Percentiles rank a stretch among this genome's conserved stretches.
Conservation (phyloP, 1,140 invertebrate species). For the Diachasmimorpha longicaudata region DNA sequence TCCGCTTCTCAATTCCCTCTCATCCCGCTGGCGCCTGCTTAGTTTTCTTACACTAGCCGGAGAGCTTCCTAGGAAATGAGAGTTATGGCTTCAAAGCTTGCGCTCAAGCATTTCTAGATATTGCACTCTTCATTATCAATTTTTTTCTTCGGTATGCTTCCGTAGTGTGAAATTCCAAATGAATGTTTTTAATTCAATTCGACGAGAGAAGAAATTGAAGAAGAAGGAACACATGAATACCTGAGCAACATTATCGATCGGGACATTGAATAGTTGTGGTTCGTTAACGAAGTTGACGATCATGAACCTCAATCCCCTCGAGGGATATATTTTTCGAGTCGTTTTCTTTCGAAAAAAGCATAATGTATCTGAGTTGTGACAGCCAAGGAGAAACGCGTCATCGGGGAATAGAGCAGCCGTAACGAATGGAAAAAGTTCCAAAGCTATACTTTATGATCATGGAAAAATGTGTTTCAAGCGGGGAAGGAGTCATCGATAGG, state of each 20-base stretch:
- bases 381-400: background rate
- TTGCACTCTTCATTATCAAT: background rate
- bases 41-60: conserved; percentile 1
- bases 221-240: no score
- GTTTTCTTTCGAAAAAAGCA: background rate
- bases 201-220: no score
- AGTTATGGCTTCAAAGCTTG: background rate
- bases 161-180: no score
- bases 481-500: background rate
- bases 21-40: background rate
- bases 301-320: background rate
- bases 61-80: background rate
- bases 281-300: background rate
- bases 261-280: no score
- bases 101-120: background rate
- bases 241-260: no score
- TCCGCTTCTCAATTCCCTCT: conserved; percentile 10
- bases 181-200: no score
- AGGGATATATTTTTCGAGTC: background rate
- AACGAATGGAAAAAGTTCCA: conserved; percentile 18
- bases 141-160: background rate
- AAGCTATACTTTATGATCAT: background rate
- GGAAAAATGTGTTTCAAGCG: background rate
- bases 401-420: background rate
- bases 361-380: background rate